phyloP scores from a whole-genome alignment of 1,140 invertebrate genomes.

The Atta colombica region DNA sequence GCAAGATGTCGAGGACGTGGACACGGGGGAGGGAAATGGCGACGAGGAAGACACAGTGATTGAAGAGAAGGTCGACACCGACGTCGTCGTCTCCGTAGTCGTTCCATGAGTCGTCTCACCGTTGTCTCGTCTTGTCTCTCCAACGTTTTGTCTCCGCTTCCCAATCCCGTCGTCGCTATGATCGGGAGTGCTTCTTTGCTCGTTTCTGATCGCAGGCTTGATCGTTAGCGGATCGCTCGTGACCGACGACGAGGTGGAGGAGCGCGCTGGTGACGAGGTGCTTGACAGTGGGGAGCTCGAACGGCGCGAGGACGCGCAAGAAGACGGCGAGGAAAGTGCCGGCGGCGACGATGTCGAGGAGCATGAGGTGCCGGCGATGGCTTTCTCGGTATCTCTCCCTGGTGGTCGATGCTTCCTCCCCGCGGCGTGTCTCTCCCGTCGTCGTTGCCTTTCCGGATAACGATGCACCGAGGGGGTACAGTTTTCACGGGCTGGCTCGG shows the following conservation, averaged over 20 bases:
- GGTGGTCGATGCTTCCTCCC: constrained; percentile 42
- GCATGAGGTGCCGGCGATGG: constrained; percentile 27
- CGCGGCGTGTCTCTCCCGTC: constrained; percentile 32
- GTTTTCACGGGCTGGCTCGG: constrained; percentile 73
- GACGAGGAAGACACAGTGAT: constrained; percentile 59
- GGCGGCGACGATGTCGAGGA: constrained; percentile 62
- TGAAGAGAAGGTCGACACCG: constrained; percentile 26
- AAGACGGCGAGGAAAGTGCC: constrained; percentile 47
- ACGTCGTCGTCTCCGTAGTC: not conserved
- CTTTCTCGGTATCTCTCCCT: not conserved
- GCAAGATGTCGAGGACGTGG: constrained; percentile 60
- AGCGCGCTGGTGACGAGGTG: constrained; percentile 60
- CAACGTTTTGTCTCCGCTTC: constrained; percentile 37
- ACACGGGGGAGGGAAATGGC: constrained; percentile 61
- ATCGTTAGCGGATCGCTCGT: constrained; percentile 34
- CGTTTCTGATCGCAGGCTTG: not conserved
- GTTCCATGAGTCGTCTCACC: constrained; percentile 10
- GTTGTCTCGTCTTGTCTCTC: constrained; percentile 26
- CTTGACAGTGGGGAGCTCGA: constrained; percentile 61
- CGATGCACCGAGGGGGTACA: constrained; percentile 58
- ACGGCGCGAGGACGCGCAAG: constrained; percentile 48
- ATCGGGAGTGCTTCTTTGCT: not conserved
- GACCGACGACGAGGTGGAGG: constrained; percentile 51
- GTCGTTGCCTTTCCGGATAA: constrained; percentile 61
- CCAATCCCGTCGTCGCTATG: constrained; percentile 34